Evolutionary conservation across 1,140 invertebrate species (phyloP).

Genomic region (Heliothis subflexa): DNA sequence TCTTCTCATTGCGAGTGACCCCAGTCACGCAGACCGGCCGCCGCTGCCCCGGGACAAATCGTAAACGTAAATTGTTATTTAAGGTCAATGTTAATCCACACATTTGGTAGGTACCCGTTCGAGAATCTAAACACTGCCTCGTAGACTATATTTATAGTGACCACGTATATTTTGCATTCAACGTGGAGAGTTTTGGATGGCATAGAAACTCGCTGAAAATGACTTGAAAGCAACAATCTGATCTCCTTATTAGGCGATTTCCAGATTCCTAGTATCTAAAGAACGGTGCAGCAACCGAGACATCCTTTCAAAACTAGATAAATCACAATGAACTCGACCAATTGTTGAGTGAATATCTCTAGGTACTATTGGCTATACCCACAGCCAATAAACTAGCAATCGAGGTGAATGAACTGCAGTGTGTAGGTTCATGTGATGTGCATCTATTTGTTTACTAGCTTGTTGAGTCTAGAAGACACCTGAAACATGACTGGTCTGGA

Average conservation of each 20-base stretch:
- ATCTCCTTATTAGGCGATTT: no score
- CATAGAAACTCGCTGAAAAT: no score
- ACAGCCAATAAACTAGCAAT: not conserved
- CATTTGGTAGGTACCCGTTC: slow-evolving; percentile 25
- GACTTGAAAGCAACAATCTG: no score
- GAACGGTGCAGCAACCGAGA: not conserved
- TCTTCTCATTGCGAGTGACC: slow-evolving; percentile 76
- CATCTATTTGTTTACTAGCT: slow-evolving; percentile 28
- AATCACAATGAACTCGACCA: not conserved
- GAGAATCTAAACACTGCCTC: not conserved
- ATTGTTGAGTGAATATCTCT: not conserved
- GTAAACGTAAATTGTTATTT: slow-evolving; percentile 77
- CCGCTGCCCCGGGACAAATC: slow-evolving; percentile 62
- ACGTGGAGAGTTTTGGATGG: no score
- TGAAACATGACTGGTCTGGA: not conserved
- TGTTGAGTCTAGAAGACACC: not conserved
- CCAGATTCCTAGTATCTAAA: no score
- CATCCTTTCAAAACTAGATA: not conserved
- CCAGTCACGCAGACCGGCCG: slow-evolving; percentile 58
- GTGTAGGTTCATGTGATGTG: not conserved
- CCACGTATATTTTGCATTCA: no score
- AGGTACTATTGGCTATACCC: not conserved
- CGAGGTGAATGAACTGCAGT: slow-evolving; percentile 23
- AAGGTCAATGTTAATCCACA: slow-evolving; percentile 73
- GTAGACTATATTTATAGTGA: no score